These are phyloP conservation scores for Eudasyphora cyanicolor DNA, from an alignment of 2,888 invertebrate genomes.

Conservation along the genomic window DNA sequence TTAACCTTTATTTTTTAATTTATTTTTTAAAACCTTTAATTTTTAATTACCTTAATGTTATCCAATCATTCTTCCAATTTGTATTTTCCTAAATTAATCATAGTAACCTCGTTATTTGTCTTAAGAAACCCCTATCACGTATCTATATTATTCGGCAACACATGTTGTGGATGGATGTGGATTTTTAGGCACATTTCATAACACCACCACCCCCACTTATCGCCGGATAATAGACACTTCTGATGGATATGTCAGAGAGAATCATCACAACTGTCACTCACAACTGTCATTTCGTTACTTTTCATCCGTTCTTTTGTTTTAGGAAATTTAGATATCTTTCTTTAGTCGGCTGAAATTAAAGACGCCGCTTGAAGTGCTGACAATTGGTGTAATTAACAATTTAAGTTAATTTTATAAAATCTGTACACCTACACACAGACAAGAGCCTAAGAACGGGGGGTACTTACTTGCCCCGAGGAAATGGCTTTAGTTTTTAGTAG, in stretches of 20 bases:
- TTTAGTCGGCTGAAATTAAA: not conserved
- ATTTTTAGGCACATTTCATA: not conserved
- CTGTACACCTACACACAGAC: not conserved
- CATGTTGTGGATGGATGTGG: not conserved
- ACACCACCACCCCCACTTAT: not conserved
- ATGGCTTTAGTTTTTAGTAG: too few species aligned
- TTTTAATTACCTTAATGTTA: too few species aligned
- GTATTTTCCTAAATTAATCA: not conserved
- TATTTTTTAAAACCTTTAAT: too few species aligned
- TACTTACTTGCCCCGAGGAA: too few species aligned
- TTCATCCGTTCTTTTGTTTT: slow-evolving; percentile 1
- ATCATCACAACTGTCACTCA: not conserved
- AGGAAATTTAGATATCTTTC: not conserved
- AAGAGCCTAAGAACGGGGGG: not conserved
- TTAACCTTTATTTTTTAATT: too few species aligned
- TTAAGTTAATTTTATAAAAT: not conserved
- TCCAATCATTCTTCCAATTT: too few species aligned
- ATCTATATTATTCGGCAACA: not conserved
- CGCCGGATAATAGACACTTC: not conserved
- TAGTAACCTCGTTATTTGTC: not conserved
- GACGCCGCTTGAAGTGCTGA: not conserved
- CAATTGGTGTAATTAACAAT: not conserved
- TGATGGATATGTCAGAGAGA: slow-evolving; percentile 12
- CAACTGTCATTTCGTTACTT: slow-evolving; percentile 7
- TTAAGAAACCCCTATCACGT: too few species aligned